Conservation (phyloP, 2,888 invertebrate genomes). For the Muschampia staudingeri region DNA sequence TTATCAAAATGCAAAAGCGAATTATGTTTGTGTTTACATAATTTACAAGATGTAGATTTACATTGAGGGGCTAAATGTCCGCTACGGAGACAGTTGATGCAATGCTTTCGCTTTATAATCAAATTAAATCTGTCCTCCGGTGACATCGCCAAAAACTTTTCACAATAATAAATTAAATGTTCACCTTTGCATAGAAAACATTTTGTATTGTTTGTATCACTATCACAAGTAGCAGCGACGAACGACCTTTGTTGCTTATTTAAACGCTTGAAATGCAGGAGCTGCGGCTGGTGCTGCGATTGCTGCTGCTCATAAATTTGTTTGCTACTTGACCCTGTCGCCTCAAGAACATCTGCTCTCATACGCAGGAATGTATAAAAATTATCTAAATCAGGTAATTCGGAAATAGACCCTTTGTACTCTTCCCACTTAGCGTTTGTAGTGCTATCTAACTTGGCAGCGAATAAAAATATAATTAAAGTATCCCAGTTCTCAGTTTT, state of each 20-base stretch:
- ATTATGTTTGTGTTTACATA: slow-evolving; percentile 33
- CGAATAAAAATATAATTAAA: slow-evolving; percentile 30
- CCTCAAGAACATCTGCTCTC: slow-evolving; percentile 31
- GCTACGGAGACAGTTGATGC: slow-evolving; percentile 39
- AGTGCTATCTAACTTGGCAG: slow-evolving; percentile 15
- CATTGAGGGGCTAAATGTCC: slow-evolving; percentile 43
- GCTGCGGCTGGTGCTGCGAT: slow-evolving; percentile 28
- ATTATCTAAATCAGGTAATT: slow-evolving; percentile 22
- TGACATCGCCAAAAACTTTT: slow-evolving; percentile 27
- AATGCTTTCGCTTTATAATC: slow-evolving; percentile 16
- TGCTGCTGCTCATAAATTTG: slow-evolving; percentile 4
- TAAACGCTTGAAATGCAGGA: background rate
- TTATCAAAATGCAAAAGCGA: slow-evolving; percentile 31
- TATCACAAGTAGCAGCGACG: slow-evolving; percentile 9
- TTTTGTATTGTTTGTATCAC: background rate
- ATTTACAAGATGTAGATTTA: slow-evolving; percentile 23
- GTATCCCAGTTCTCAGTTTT: slow-evolving; percentile 39
- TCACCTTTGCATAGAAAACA: slow-evolving; percentile 13
- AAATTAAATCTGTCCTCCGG: slow-evolving; percentile 26
- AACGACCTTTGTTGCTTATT: slow-evolving; percentile 36
- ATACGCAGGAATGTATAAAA: slow-evolving; percentile 33
- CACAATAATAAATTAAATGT: slow-evolving; percentile 3
- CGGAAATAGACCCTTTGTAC: slow-evolving; percentile 12
- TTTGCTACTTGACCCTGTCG: background rate
- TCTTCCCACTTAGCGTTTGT: slow-evolving; percentile 31